Conservation (phyloP, 2,797 vertebrate species). For the Ctenopoma kingsleyae region DNA sequence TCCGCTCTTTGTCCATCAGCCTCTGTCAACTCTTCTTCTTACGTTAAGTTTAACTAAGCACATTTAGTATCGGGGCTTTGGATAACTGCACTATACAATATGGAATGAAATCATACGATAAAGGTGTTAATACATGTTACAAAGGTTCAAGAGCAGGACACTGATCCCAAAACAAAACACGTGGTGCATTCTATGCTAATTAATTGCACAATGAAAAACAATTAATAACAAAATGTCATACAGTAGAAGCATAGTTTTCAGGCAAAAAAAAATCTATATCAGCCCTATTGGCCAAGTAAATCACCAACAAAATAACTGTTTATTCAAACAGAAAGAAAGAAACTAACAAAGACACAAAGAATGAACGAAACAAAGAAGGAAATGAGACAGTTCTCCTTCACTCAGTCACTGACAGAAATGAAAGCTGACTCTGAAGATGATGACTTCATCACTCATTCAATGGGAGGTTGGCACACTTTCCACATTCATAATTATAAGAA, state of each 20-base stretch:
- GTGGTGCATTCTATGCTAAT: background rate
- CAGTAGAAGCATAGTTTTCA: background rate
- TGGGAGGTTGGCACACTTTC: conserved; percentile 25
- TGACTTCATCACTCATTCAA: conserved; percentile 37
- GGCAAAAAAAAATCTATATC: background rate
- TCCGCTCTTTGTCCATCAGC: conserved; percentile 38
- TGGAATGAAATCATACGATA: background rate
- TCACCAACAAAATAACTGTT: background rate
- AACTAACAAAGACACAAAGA: background rate
- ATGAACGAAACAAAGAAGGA: background rate
- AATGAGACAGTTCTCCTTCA: background rate
- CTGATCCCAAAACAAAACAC: background rate
- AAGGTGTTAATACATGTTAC: background rate
- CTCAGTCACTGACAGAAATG: conserved; percentile 25
- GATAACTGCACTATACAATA: background rate
- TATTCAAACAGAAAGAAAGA: background rate
- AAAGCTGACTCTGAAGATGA: conserved; percentile 18
- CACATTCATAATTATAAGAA: conserved; percentile 16
- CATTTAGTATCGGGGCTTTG: background rate
- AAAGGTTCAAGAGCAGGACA: background rate
- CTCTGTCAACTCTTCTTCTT: conserved; percentile 29
- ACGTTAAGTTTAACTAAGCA: background rate
- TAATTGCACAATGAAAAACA: conserved; percentile 3
- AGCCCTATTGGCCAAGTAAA: background rate
- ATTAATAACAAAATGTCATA: background rate